A percentile compares a stretch with the other conserved stretches of the same genome.
Evolutionary conservation across 2,113 vertebrate species (phyloP).

Genomic region (Lasiurus cinereus): DNA sequence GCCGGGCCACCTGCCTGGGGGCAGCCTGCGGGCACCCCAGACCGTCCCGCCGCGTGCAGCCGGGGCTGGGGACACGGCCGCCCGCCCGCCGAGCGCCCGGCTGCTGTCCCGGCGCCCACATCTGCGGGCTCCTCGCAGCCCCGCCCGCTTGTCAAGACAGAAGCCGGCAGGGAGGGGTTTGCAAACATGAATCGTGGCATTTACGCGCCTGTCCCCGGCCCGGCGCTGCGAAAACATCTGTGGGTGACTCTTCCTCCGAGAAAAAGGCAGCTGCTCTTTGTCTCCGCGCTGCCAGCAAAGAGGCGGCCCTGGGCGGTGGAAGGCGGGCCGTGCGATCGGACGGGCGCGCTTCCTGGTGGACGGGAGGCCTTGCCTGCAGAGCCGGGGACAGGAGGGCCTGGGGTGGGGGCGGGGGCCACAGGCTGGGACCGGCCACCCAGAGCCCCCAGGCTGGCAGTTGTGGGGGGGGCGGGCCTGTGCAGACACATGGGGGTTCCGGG

Average conservation of each 20-base stretch:
- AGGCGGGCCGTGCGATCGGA: too few relatives aligned
- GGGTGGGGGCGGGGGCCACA: not conserved
- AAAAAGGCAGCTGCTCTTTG: not conserved
- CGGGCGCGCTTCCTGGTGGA: too few relatives aligned
- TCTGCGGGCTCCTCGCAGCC: constrained; percentile 19
- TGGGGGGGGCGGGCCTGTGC: not conserved
- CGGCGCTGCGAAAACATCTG: not conserved
- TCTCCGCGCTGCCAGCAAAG: not conserved
- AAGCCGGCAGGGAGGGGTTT: constrained; percentile 25
- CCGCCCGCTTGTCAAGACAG: not conserved
- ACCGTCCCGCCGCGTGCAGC: not conserved
- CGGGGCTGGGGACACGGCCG: not conserved
- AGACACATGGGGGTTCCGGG: accelerated
- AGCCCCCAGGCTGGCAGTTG: accelerated
- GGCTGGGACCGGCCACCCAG: not conserved
- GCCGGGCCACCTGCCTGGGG: constrained; percentile 17
- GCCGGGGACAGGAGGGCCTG: not conserved
- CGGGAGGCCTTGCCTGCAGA: not conserved
- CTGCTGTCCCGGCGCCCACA: not conserved
- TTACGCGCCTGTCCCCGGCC: not conserved
- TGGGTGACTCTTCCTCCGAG: not conserved
- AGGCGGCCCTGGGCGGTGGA: accelerated
- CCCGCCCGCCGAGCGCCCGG: not conserved
- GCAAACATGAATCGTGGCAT: constrained; percentile 17
- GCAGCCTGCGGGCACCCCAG: not conserved